Percentiles rank a stretch among this genome's conserved stretches.
Evolutionary conservation across 2,888 invertebrate genomes (phyloP).

Genomic region (Flabesymbios commensalis): DNA sequence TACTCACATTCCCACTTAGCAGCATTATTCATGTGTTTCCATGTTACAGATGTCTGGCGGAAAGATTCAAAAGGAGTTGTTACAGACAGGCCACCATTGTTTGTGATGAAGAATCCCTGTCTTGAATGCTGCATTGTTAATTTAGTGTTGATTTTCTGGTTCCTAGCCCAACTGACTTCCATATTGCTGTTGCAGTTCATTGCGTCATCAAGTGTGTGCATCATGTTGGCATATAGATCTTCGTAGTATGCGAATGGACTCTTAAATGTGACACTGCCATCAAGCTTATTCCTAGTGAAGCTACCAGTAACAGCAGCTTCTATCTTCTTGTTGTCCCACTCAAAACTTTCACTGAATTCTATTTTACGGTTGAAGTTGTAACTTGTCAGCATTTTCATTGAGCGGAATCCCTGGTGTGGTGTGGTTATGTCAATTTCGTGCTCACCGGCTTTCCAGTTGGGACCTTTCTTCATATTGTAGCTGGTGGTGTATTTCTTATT

Average conservation of each 20-base stretch:
- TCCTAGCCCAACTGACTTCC: constrained; percentile 21
- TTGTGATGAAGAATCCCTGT: constrained; percentile 12
- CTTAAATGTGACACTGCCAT: constrained; percentile 15
- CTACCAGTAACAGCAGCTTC: constrained; percentile 10
- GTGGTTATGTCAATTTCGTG: constrained; percentile 20
- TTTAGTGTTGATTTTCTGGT: constrained; percentile 11
- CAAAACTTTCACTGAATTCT: constrained; percentile 7
- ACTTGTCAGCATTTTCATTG: constrained; percentile 8
- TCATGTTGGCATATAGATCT: neutral
- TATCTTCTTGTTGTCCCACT: constrained; percentile 12
- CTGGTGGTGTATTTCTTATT: constrained; percentile 31
- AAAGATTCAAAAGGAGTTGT: constrained; percentile 16
- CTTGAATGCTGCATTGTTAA: constrained; percentile 15
- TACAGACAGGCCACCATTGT: constrained; percentile 23
- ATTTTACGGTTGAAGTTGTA: constrained; percentile 15
- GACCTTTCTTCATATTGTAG: constrained; percentile 16
- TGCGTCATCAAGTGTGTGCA: constrained; percentile 10
- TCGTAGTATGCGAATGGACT: constrained; percentile 30
- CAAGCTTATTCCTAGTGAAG: neutral
- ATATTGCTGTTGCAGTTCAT: constrained; percentile 8
- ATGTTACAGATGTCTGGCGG: constrained; percentile 12
- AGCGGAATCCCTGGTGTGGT: constrained; percentile 22
- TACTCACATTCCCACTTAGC: no score
- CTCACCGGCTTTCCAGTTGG: constrained; percentile 15
- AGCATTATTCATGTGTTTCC: constrained; percentile 21